phyloP scores from a whole-genome alignment of 2,797 vertebrate genomes.

The Huso huso region DNA sequence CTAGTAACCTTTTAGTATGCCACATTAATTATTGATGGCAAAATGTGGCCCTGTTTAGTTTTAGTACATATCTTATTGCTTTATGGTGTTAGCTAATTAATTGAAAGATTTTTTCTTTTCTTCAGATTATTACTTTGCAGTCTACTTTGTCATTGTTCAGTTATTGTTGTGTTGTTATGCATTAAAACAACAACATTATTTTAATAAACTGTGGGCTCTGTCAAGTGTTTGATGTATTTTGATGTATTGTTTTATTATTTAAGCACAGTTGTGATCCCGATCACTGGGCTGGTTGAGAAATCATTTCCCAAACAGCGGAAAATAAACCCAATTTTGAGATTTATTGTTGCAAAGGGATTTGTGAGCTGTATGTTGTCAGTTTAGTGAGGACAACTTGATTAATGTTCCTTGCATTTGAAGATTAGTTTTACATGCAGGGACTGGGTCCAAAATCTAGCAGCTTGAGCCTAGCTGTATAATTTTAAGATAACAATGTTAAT shows the following conservation, averaged over 20 bases:
- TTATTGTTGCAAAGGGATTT: neutral
- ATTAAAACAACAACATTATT: too few species aligned
- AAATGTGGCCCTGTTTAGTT: constrained; percentile 60
- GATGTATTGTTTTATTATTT: neutral
- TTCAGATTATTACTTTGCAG: too few species aligned
- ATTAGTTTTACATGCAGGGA: neutral
- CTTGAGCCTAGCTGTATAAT: neutral
- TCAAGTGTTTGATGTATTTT: too few species aligned
- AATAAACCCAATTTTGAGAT: neutral
- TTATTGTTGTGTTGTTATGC: too few species aligned
- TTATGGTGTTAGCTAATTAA: constrained; percentile 35
- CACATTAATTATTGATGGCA: constrained; percentile 57
- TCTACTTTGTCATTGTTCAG: too few species aligned
- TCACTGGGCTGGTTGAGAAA: neutral
- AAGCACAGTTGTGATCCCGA: neutral
- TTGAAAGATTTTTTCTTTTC: constrained; percentile 7
- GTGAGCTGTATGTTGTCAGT: neutral
- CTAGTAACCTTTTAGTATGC: constrained; percentile 60
- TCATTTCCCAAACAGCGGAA: neutral
- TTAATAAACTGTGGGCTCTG: too few species aligned
- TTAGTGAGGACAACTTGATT: neutral
- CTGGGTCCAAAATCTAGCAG: neutral
- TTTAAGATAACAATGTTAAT: too few species aligned
- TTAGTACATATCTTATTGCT: constrained; percentile 48
- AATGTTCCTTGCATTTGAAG: neutral